phyloP scores from a whole-genome alignment of 2,888 invertebrate genomes.

The Metalampra italica region DNA sequence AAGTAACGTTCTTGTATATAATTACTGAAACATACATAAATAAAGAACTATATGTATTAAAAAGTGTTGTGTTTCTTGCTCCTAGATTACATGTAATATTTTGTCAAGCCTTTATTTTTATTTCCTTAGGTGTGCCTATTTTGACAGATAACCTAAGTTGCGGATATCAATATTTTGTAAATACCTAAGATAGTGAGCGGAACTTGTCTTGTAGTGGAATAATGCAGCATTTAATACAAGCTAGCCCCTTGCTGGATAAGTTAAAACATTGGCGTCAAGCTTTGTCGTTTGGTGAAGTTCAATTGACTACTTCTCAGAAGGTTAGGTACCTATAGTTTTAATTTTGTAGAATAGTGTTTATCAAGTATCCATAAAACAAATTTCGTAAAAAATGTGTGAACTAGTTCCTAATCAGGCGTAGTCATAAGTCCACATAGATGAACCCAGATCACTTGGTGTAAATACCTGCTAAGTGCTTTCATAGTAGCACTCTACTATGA shows the following conservation, averaged over 20 bases:
- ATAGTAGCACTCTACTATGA: no score
- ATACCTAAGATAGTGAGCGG: background rate
- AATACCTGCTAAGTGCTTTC: no score
- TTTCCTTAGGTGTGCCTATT: conserved; percentile 14
- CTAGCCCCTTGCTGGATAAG: conserved; percentile 75
- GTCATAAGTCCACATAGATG: no score
- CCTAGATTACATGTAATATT: background rate
- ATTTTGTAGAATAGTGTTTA: no score
- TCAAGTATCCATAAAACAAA: no score
- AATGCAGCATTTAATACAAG: conserved; percentile 76
- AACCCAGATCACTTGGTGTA: no score
- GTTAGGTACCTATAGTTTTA: conserved; percentile 42
- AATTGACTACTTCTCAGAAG: conserved; percentile 84
- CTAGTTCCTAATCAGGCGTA: no score
- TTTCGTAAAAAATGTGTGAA: no score
- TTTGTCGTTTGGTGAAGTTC: conserved; percentile 66
- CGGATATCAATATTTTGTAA: conserved; percentile 5
- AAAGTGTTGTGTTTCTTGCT: background rate
- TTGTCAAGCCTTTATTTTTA: background rate
- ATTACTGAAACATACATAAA: background rate
- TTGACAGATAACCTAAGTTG: conserved; percentile 43
- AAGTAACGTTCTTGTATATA: background rate
- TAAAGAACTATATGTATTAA: background rate
- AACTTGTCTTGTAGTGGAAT: conserved; percentile 10
- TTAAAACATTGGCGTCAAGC: conserved; percentile 72